Base-by-base conservation (phyloP, 2,888 invertebrate species). In the Caenorhabditis sp. region DNA sequence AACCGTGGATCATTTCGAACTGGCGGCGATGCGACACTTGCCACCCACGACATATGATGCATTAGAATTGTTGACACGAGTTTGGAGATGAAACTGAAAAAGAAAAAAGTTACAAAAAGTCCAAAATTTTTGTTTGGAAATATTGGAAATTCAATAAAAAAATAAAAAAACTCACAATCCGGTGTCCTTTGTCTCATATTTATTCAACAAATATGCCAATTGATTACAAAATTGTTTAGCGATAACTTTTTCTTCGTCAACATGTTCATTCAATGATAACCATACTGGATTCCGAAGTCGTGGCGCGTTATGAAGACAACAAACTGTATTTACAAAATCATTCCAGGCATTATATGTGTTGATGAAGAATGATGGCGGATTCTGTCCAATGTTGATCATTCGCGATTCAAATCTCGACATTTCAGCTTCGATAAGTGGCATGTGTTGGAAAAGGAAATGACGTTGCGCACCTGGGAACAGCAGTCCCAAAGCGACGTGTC, bases 41-140 rank as follows among this genome's bases (percentile, higher is more conserved):
- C 85, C n/a, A 85, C 83, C 85, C 85, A 85, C 8, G 84, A 78
- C 74, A 85, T 74, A 67, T 85, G 85, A 59, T 85, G 81, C 84
- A 83, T 85, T 31, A 85, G 70, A 5, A 85, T 82, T n/a, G 84
- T 75, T 1, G 85, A 80, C 14, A 85, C 71, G 27, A 84, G 61
- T 20, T 83, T 85, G 1, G 85, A 85, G 2, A 85, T 65, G 59
- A 85, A 85, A 63, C 85, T 85, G 64, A n/a, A n/a, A n/a, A n/a
- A n/a, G n/a, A n/a, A n/a, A n/a, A n/a, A n/a, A n/a, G n/a, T n/a
- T n/a, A n/a, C n/a, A n/a, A n/a, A n/a, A n/a, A n/a, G n/a, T n/a
- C n/a, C n/a, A n/a, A n/a, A n/a, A n/a, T n/a, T n/a, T n/a, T n/a
- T n/a, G n/a, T n/a, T n/a, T n/a, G n/a, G n/a, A n/a, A n/a, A n/a